phyloP scores from a whole-genome alignment of 2,113 vertebrate genomes.

The Eretmochelys imbricata region DNA sequence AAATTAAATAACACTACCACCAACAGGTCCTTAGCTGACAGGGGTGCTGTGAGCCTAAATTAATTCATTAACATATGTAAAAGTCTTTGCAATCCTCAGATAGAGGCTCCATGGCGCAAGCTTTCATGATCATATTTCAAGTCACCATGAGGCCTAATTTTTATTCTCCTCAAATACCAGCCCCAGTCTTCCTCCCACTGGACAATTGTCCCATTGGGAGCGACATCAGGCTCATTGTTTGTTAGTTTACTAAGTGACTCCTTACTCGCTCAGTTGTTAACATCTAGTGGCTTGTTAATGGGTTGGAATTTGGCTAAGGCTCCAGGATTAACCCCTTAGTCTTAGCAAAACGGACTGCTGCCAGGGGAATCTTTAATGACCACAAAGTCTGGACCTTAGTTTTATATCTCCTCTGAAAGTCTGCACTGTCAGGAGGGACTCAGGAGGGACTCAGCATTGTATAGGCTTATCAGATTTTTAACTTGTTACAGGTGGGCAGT shows the following conservation, averaged over 20 bases:
- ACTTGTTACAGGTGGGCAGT: neutral
- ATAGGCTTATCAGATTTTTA: neutral
- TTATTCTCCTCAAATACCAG: fast-evolving
- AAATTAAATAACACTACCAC: neutral
- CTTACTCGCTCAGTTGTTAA: neutral
- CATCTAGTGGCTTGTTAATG: neutral
- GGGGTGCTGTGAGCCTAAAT: neutral
- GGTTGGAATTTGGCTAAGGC: neutral
- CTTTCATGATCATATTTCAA: neutral
- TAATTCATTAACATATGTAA: neutral
- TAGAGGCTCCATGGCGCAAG: neutral
- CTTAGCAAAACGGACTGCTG: neutral
- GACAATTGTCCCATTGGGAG: neutral
- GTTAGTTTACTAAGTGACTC: neutral
- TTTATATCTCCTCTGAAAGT: neutral
- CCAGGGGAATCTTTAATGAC: neutral
- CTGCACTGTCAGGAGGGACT: neutral
- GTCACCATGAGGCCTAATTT: neutral
- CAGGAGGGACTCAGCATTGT: too few species aligned
- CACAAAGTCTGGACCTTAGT: fast-evolving
- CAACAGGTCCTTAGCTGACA: neutral
- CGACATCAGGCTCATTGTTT: neutral
- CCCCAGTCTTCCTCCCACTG: neutral
- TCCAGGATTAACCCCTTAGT: neutral
- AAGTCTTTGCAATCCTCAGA: neutral